These are phyloP conservation scores for Drosophila kanapiae DNA, from an alignment of 1,140 invertebrate genomes.

Conservation along the genomic window DNA sequence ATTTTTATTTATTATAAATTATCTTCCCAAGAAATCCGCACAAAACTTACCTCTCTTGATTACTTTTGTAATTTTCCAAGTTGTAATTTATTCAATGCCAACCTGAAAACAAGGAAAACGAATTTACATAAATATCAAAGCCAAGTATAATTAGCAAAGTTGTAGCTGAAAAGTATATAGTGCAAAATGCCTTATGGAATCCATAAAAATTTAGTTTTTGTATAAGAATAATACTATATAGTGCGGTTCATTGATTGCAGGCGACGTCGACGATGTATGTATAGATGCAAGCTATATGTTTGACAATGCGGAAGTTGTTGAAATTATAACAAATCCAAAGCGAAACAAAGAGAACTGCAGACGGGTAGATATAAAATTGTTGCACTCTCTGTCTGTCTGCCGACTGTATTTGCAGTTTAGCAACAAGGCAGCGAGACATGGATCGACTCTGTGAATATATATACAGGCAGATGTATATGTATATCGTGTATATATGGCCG, in stretches of 20 bases:
- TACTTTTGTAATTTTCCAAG: conserved; percentile 26
- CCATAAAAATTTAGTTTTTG: conserved; percentile 35
- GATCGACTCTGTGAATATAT: conserved; percentile 46
- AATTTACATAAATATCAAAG: conserved; percentile 41
- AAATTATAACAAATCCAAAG: conserved; percentile 79
- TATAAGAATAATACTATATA: conserved; percentile 44
- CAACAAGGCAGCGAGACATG: conserved; percentile 63
- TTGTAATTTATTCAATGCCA: conserved; percentile 36
- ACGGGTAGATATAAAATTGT: conserved; percentile 61
- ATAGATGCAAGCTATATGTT: conserved; percentile 58
- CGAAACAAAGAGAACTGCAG: conserved; percentile 75
- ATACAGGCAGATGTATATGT: conserved; percentile 25
- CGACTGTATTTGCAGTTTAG: conserved; percentile 59
- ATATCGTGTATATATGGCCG: conserved; percentile 30
- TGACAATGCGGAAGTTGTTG: conserved; percentile 81
- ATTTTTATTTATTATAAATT: too few species aligned
- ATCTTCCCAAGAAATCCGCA: neutral
- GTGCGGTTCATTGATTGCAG: conserved; percentile 72
- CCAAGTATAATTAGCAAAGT: conserved; percentile 30
- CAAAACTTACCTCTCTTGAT: conserved; percentile 39
- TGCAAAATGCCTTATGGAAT: conserved; percentile 17
- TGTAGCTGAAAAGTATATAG: conserved; percentile 20
- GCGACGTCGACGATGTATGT: conserved; percentile 26
- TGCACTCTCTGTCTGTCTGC: conserved; percentile 31
- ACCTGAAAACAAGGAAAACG: conserved; percentile 33